These are phyloP conservation scores for Forbesichthys agassizii DNA, from an alignment of 2,113 vertebrate genomes.

Conservation along the genomic window DNA sequence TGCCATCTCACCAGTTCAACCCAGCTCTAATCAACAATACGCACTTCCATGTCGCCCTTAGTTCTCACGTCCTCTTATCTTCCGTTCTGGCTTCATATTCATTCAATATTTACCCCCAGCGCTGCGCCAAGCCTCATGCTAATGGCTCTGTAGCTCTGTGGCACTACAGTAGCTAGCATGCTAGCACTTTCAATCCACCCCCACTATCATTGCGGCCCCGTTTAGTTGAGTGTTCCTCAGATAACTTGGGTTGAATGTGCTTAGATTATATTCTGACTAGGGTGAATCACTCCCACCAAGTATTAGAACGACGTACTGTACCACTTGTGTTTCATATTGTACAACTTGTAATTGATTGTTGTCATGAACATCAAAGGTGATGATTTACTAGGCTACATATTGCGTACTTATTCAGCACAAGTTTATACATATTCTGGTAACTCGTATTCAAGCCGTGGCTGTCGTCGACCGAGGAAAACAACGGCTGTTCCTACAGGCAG, in stretches of 20 bases:
- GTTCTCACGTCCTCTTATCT: slow-evolving; percentile 17
- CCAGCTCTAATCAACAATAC: slow-evolving; percentile 8
- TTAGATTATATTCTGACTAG: not conserved
- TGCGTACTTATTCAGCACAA: too few relatives aligned
- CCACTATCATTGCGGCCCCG: not conserved
- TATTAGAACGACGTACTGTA: not conserved
- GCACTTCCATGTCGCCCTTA: slow-evolving; percentile 4
- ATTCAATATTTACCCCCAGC: slow-evolving; percentile 30
- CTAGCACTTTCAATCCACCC: not conserved
- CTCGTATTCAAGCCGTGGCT: too few relatives aligned
- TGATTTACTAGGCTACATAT: too few relatives aligned
- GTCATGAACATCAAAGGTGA: not conserved
- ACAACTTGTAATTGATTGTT: not conserved
- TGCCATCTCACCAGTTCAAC: slow-evolving; percentile 23
- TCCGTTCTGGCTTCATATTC: not conserved
- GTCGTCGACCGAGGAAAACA: slow-evolving; percentile 37
- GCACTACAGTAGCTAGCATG: not conserved
- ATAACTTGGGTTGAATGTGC: not conserved
- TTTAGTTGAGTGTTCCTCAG: not conserved
- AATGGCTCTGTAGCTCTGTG: slow-evolving; percentile 11
- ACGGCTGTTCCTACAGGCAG: slow-evolving; percentile 42
- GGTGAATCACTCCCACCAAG: not conserved
- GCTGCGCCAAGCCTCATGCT: slow-evolving; percentile 25
- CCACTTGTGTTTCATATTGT: not conserved
- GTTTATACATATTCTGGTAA: too few relatives aligned